Conservation (phyloP, 2,113 vertebrate genomes). For the Triplophysa tibetana region DNA sequence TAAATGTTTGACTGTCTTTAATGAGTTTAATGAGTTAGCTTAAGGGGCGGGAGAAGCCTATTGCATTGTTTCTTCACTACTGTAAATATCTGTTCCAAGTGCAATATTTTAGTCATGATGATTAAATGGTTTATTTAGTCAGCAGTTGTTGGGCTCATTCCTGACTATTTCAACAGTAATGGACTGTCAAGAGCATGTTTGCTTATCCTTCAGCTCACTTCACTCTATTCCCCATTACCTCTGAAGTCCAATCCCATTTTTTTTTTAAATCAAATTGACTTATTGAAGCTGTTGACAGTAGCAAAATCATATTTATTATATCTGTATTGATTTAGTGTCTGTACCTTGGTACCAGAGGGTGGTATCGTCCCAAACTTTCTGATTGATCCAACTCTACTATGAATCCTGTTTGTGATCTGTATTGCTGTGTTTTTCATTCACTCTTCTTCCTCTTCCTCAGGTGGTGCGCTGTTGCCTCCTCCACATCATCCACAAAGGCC, state of each 20-base stretch:
- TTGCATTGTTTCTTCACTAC: background rate
- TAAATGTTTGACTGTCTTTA: slow-evolving; percentile 12
- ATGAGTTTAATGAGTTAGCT: slow-evolving; percentile 6
- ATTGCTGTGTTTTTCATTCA: background rate
- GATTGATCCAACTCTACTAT: no score
- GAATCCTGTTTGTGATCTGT: no score
- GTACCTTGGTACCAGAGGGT: no score
- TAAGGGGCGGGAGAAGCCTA: background rate
- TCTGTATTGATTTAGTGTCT: no score
- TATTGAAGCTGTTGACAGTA: no score
- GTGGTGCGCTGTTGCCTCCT: slow-evolving; percentile 85
- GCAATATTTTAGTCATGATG: background rate
- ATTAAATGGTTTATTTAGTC: background rate
- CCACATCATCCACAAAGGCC: slow-evolving; percentile 87
- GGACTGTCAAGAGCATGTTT: background rate
- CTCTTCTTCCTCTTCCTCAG: slow-evolving; percentile 52
- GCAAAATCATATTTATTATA: no score
- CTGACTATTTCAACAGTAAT: no score
- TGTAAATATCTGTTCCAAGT: background rate
- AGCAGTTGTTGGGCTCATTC: background rate
- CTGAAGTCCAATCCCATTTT: no score
- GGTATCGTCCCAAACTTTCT: no score
- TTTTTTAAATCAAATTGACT: no score
- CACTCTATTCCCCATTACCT: slow-evolving; percentile 20
- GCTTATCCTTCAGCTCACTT: background rate